Percentiles rank a stretch among this genome's conserved stretches.
Conservation (phyloP, 2,888 invertebrate species). For the Apomyelois bistriatella region DNA sequence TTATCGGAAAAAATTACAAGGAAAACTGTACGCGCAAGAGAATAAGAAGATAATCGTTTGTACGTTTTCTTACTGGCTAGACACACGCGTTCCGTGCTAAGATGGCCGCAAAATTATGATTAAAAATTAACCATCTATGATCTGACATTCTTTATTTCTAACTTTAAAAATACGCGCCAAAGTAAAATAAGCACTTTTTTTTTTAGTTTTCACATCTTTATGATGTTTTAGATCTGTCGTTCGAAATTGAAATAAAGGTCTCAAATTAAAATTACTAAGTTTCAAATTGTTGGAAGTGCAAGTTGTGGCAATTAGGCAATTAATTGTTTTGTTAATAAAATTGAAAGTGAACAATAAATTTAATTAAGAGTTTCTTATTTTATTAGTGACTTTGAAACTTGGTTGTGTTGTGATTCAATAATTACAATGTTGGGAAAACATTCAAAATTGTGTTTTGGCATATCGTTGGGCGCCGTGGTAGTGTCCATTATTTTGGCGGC, state of each 20-base stretch:
- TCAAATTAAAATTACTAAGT: too few species aligned
- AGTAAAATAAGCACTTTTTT: not conserved
- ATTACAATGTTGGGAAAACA: slow-evolving; percentile 66
- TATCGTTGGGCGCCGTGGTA: slow-evolving; percentile 54
- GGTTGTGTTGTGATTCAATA: slow-evolving; percentile 18
- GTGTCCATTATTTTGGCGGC: slow-evolving; percentile 61
- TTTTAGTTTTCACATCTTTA: not conserved
- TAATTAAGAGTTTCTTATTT: too few species aligned
- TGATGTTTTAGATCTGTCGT: not conserved
- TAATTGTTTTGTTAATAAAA: too few species aligned
- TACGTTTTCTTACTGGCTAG: slow-evolving; percentile 26
- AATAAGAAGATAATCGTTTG: slow-evolving; percentile 31
- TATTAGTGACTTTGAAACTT: slow-evolving; percentile 2
- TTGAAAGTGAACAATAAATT: too few species aligned
- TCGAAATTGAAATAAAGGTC: too few species aligned
- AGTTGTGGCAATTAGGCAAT: too few species aligned
- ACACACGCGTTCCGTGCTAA: slow-evolving; percentile 17
- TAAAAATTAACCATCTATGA: not conserved
- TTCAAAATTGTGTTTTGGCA: slow-evolving; percentile 47
- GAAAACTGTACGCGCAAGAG: slow-evolving; percentile 30
- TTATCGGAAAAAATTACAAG: slow-evolving; percentile 25
- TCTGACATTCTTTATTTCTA: not conserved
- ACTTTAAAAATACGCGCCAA: not conserved
- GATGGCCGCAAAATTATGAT: not conserved
- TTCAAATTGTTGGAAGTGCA: too few species aligned